Percentiles rank a stretch among this genome's conserved stretches.
These are phyloP conservation scores for Acanthosepion pharaonis DNA, from an alignment of 2,888 invertebrate genomes.

Conservation along the genomic window DNA sequence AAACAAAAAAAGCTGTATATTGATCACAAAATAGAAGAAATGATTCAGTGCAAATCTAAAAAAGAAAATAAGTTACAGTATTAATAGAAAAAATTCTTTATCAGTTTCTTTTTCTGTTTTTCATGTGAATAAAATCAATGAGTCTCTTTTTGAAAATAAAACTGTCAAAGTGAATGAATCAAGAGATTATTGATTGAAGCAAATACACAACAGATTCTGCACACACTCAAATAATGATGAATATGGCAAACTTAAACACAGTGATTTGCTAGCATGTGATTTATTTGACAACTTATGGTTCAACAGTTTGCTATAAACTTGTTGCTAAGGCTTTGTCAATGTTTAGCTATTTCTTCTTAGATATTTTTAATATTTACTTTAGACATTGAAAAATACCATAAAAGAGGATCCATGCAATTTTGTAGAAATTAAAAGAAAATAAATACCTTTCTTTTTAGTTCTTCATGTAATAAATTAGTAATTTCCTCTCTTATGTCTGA, in stretches of 20 bases:
- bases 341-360: too few species aligned
- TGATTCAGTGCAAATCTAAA: not conserved
- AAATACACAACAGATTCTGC: not conserved
- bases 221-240: not conserved
- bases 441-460: too few species aligned
- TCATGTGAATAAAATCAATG: not conserved
- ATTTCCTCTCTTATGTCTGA: too few species aligned
- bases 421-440: too few species aligned
- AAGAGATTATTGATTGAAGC: not conserved
- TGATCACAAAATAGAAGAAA: too few species aligned
- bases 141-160: not conserved
- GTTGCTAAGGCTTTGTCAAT: not conserved
- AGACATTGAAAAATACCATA: too few species aligned
- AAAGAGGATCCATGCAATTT: too few species aligned
- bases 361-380: too few species aligned
- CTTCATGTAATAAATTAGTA: too few species aligned
- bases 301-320: not conserved
- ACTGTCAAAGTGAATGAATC: not conserved
- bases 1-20: not conserved
- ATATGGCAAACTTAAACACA: not conserved
- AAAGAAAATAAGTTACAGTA: not conserved
- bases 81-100: not conserved
- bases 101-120: not conserved
- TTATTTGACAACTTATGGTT: not conserved
- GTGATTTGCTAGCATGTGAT: not conserved